Base-by-base conservation (phyloP, 1,140 invertebrate species). In the Solenopsis invicta region DNA sequence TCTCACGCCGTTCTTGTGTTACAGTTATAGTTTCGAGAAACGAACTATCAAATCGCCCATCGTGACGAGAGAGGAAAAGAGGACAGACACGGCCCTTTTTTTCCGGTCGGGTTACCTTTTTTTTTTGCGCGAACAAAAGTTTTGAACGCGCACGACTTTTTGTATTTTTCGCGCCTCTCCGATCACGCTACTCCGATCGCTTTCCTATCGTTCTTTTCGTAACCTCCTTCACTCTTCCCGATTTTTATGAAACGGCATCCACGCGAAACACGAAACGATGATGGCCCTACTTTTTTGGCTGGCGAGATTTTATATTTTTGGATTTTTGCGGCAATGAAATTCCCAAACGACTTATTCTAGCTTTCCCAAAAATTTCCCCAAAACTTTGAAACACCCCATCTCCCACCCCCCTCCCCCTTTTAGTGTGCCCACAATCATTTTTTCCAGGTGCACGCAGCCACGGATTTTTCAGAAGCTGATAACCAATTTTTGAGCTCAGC, bases 271-370 rank as follows among this genome's bases (percentile, higher is more conserved):
- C 50, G 85, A 77, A 78, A 88, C 59, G 62, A 91, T 89, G 90
- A 89, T 90, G 90, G 93, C 92, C 93, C 88, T 91, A 88, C 85
- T 91, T 94, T 95, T 94, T 95, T 95, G 94, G 94, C 94, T 95
- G 94, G 94, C 93, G 91, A 93, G 88, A 95, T 95, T 95, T 95
- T 95, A 95, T 95, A 95, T 95, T 95, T 95, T 95, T 95, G 94
- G 95, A 94, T 94, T 94, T 95, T 94, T 94, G 92, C 90, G 85
- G 54, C 81, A 66, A 89, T 86, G 56, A 84, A 81, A 75, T 75
- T 12, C 80, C 89, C 87, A 85, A 85, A 76, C 56, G 61, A 88
- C 66, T 88, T 92, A 91, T 91, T 93, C 88, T 89, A 87, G 82
- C 69, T 48, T 4, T 59, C 82, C 85, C 62, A 52, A 78, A 72